Evolutionary conservation across 2,888 invertebrate genomes (phyloP).

Genomic region (Tanypteryx hageni): DNA sequence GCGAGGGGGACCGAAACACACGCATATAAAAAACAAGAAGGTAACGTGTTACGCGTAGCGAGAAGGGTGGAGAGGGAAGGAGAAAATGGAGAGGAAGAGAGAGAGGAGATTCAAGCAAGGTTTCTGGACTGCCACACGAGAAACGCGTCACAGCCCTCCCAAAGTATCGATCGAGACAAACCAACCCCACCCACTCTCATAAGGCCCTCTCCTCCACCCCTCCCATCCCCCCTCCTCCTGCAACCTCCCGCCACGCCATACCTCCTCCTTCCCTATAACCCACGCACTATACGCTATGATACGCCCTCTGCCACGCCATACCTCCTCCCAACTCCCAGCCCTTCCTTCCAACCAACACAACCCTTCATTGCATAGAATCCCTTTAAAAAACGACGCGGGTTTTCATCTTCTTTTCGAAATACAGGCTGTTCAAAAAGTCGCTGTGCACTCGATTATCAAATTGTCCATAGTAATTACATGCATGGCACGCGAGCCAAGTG

Average conservation of each 20-base stretch:
- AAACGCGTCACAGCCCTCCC: background rate
- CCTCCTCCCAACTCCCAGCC: background rate
- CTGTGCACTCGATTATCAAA: no score
- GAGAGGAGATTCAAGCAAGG: background rate
- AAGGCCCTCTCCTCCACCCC: background rate
- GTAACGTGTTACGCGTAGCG: background rate
- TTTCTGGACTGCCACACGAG: background rate
- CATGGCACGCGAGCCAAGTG: no score
- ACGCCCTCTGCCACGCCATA: background rate
- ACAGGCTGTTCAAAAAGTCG: no score
- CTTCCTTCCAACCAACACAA: no score
- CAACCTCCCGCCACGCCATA: background rate
- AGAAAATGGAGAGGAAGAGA: background rate
- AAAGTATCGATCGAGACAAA: constrained; percentile 35
- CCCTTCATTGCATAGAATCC: no score
- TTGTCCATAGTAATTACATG: no score
- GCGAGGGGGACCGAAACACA: background rate
- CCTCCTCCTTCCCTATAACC: background rate
- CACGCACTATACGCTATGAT: background rate
- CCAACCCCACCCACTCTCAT: background rate
- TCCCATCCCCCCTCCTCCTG: background rate
- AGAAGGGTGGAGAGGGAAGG: background rate
- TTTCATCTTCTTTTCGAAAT: no score
- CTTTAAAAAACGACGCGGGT: no score
- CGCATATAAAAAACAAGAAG: background rate